Base-by-base conservation (phyloP, 2,888 invertebrate species). In the Venustoraphidia nigricollis region DNA sequence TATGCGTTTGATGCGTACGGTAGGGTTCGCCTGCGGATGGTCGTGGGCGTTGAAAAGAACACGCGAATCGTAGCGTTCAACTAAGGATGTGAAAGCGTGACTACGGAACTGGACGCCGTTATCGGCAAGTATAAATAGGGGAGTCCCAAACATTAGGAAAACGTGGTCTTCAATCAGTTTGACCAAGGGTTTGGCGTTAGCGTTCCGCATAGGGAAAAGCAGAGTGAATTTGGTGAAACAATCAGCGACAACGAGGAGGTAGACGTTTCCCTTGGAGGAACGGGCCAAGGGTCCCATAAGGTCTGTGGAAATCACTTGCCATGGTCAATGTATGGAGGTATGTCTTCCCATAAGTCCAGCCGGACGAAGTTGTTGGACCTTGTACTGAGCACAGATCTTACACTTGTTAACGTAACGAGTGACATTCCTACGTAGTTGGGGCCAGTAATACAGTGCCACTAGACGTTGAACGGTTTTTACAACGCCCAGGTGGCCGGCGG, bases 11-110 rank as follows among this genome's bases (percentile, higher is more conserved):
- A 53, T 52, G 10, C 55, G 43, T 47, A 59, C 58, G 0, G 53
- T 52, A 0, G 57, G 58, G 46, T 57, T 58, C 0, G 53, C 53
- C 39, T 58, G 56, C 1, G 58, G 53, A 48, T 57, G 54, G 36
- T 57, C 54, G 1, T 44, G 49, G 2, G 53, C 46, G 37, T 46
- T 56, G 10, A 42, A 49, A 10, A 11, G 47, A 45, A 37, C 14
- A 34, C 43, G 34, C 0, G 55, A 45, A 0, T 50, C 50, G n/a
- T 47, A 50, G 1, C 46, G 46, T 6, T 40, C 43, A 3, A 52
- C 45, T 3, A 56, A 39, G 5, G 46, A 13, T 4, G 41, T 40
- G 8, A 57, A 48, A 3, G 47, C 48, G 1, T 35, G 41, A 37
- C 53, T 53, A 0, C 44, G 45, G 39, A 55, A 56, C 34, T 56